Base-by-base conservation (phyloP, 2,888 invertebrate genomes). In the Aelia acuminata region DNA sequence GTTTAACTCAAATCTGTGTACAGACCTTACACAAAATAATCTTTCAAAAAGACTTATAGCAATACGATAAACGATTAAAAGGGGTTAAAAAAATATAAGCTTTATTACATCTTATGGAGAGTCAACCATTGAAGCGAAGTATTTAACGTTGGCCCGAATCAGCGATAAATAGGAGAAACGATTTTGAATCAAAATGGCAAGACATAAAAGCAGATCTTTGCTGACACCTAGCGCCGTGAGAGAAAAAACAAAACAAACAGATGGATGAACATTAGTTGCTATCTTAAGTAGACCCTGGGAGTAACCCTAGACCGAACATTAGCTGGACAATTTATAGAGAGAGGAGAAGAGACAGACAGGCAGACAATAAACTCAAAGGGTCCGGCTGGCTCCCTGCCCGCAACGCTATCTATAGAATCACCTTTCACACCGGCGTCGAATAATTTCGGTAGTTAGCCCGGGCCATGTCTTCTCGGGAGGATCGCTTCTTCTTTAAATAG, bases 391-490 rank as follows among this genome's bases (percentile, higher is more conserved):
- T n/a, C 43, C 3, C 15, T n/a, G 39, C 80, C 80, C n/a, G n/a
- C n/a, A 13, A 4, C 11, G 43, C 80, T 80, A 39, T 35, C 11
- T 80, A 43, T 80, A 80, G 80, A 22, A 39, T 80, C 22, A 80
- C 80, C 80, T 80, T 47, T 80, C 43, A 47, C 63, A 70, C 63
- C 63, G 63, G 31, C 63, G 63, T 70, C 63, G 31, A 35, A 70
- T 70, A 70, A 70, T 70, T 70, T 35, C 31, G 63, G 31, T 70
- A 70, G 31, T 70, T 70, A 70, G 63, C 18, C 18, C 63, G 18
- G 5, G 18, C 0, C 18, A 20, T 57, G 15, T 70, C 7, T 70
- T 70, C 7, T 13, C 5, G 0, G 7, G 5, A 18, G 15, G 0
- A 7, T 8, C 1, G 31, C 0, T 11, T 15, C n/a, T n/a, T n/a